These are phyloP conservation scores for Thalpophila matura DNA, from an alignment of 2,888 invertebrate species.

Conservation along the genomic window DNA sequence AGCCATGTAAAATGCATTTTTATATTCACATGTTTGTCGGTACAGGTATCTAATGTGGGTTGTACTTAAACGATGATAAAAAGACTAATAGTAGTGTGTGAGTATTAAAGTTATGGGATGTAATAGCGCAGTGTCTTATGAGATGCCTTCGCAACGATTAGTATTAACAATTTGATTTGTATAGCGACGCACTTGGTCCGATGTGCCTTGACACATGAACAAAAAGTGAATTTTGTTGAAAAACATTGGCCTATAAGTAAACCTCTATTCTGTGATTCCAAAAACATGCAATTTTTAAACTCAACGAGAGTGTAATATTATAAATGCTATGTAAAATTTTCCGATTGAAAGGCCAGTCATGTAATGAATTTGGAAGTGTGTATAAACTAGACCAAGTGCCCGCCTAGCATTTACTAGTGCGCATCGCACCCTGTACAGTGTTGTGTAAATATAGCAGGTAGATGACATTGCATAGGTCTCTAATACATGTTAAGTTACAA, in stretches of 20 bases:
- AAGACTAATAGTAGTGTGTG: conserved; percentile 80
- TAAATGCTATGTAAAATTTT: no score
- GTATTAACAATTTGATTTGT: conserved; percentile 79
- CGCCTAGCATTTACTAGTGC: conserved; percentile 83
- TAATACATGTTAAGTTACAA: conserved; percentile 85
- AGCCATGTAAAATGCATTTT: conserved; percentile 67
- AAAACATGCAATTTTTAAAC: conserved; percentile 1
- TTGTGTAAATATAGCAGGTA: conserved; percentile 86
- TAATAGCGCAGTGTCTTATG: conserved; percentile 74
- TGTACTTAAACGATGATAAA: conserved; percentile 84
- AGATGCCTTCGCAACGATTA: conserved; percentile 82
- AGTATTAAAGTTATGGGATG: conserved; percentile 75
- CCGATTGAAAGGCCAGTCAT: neutral
- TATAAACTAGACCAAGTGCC: conserved; percentile 61
- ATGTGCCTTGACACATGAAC: conserved; percentile 30
- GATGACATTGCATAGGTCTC: conserved; percentile 76
- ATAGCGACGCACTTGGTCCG: conserved; percentile 70
- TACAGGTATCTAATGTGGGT: conserved; percentile 62
- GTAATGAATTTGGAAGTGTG: conserved; percentile 10
- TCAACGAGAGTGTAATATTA: conserved; percentile 10
- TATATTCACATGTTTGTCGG: conserved; percentile 55
- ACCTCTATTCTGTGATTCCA: neutral
- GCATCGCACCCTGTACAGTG: conserved; percentile 81
- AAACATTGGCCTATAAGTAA: neutral
- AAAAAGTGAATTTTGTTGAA: neutral